phyloP scores from a whole-genome alignment of 2,113 vertebrate species.

The Benthochromis sp. region DNA sequence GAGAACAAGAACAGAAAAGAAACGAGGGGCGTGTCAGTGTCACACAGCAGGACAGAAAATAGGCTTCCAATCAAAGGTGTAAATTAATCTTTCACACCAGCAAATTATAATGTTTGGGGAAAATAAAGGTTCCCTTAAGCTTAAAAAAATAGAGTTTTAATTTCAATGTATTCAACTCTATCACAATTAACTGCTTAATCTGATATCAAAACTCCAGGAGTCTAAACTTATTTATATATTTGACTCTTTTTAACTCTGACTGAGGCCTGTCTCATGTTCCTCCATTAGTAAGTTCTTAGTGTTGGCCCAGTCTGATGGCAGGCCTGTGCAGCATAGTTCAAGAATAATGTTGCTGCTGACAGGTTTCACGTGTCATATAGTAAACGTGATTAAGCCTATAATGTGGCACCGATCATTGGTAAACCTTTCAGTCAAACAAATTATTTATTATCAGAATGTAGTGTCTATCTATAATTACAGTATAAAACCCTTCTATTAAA shows the following conservation, averaged over 20 bases:
- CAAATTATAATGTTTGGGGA: neutral
- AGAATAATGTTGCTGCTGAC: neutral
- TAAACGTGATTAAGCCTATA: neutral
- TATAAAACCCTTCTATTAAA: neutral
- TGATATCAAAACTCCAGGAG: neutral
- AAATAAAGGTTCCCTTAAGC: neutral
- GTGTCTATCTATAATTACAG: neutral
- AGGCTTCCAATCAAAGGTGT: neutral
- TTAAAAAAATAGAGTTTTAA: neutral
- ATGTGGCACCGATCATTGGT: neutral
- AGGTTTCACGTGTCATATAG: neutral
- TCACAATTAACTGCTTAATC: neutral
- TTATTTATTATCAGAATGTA: neutral
- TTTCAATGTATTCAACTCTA: neutral
- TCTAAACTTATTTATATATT: neutral
- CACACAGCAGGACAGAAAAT: neutral
- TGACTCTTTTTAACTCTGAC: neutral
- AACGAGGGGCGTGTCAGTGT: neutral
- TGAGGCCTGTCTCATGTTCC: neutral
- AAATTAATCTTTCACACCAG: neutral
- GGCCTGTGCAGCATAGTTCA: neutral
- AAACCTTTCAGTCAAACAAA: neutral
- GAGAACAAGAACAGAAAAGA: neutral
- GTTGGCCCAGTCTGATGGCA: neutral
- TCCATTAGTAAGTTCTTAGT: neutral